Evolutionary conservation across 2,113 vertebrate genomes (phyloP).

Genomic region (Promerops cafer): DNA sequence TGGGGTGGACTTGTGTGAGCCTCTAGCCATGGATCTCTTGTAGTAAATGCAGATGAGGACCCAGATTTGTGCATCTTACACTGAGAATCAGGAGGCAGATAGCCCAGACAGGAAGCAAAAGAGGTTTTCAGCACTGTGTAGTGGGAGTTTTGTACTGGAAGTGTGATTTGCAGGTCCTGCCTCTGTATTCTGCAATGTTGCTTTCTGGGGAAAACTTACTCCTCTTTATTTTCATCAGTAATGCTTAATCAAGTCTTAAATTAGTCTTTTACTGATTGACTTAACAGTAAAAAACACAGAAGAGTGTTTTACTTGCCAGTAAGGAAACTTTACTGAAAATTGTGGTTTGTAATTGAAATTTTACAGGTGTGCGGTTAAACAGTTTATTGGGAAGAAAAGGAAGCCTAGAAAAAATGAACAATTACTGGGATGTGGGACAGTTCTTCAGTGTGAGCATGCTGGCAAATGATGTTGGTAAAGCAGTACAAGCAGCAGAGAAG

Average conservation of each 20-base stretch:
- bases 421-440: slow-evolving; percentile 95
- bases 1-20: neutral
- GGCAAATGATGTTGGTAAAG: slow-evolving; percentile 85
- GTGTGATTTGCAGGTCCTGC: neutral
- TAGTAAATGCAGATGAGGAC: neutral
- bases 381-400: slow-evolving; percentile 92
- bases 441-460: slow-evolving; percentile 93
- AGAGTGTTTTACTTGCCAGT: neutral
- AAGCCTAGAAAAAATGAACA: slow-evolving; percentile 93
- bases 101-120: neutral
- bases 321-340: neutral
- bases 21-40: neutral
- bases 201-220: neutral
- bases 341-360: neutral
- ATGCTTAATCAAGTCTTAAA: neutral
- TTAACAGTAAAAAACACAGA: neutral
- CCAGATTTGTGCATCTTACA: neutral
- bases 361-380: slow-evolving; percentile 86
- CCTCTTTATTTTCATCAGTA: neutral
- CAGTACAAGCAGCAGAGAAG: slow-evolving; percentile 89
- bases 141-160: neutral
- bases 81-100: neutral
- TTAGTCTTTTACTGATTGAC: neutral
- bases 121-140: neutral
- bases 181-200: neutral